Evolutionary conservation across 2,113 vertebrate species (phyloP).

Genomic region (Nibea albiflora): DNA sequence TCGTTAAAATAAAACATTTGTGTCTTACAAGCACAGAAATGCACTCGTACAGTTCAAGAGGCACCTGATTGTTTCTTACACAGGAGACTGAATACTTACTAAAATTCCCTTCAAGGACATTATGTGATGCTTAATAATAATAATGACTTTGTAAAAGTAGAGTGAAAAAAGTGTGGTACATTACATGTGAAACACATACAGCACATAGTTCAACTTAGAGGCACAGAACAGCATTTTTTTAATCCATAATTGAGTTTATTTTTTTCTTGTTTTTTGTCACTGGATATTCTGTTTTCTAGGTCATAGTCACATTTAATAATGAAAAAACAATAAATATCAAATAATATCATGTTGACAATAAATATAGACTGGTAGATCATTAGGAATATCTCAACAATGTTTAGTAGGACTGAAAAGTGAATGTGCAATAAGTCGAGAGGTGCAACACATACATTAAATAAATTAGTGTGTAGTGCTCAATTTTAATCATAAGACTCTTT

Average conservation of each 20-base stretch:
- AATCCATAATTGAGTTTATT: slow-evolving; percentile 15
- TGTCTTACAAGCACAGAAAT: slow-evolving; percentile 35
- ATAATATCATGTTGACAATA: slow-evolving; percentile 44
- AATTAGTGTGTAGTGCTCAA: slow-evolving; percentile 4
- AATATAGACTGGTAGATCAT: slow-evolving; percentile 23
- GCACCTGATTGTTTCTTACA: slow-evolving; percentile 43
- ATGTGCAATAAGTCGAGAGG: slow-evolving; percentile 4
- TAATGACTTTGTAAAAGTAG: slow-evolving; percentile 6
- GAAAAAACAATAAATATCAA: slow-evolving; percentile 61
- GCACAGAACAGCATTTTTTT: slow-evolving; percentile 36
- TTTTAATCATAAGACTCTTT: background rate
- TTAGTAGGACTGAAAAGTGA: slow-evolving; percentile 35
- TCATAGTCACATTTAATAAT: slow-evolving; percentile 23
- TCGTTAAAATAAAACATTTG: slow-evolving; percentile 37
- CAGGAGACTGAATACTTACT: background rate
- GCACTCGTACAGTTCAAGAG: slow-evolving; percentile 33
- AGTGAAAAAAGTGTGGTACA: slow-evolving; percentile 6
- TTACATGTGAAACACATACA: slow-evolving; percentile 22
- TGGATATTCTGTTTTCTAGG: slow-evolving; percentile 12
- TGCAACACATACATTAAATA: slow-evolving; percentile 36
- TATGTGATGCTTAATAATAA: background rate
- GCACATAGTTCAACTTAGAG: slow-evolving; percentile 19
- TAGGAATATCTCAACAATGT: slow-evolving; percentile 7
- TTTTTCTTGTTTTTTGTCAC: background rate
- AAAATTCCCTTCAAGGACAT: background rate